A percentile compares a stretch with the other conserved stretches of the same genome.
Evolutionary conservation across 1,140 invertebrate species (phyloP).

Genomic region (Nasonia longicornis): DNA sequence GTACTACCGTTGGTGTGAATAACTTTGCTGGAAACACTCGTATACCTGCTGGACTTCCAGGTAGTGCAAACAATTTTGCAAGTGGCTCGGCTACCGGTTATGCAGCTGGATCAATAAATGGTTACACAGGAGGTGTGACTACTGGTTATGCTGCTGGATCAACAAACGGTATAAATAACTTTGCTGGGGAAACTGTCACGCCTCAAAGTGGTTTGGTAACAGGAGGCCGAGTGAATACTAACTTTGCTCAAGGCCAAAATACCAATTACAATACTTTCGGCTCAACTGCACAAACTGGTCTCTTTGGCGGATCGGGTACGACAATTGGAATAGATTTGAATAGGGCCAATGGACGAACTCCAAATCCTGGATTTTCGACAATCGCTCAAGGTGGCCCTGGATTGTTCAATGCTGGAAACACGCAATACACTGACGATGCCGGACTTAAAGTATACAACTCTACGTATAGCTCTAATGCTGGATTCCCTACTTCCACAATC

Average conservation of each 20-base stretch:
- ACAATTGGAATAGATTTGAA: neutral
- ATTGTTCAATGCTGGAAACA: constrained; percentile 43
- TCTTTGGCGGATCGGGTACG: neutral
- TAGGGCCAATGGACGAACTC: constrained; percentile 13
- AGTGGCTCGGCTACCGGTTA: constrained; percentile 7
- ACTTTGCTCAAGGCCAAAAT: neutral
- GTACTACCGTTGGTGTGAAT: constrained; percentile 4
- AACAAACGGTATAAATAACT: neutral
- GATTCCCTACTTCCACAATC: constrained; percentile 36
- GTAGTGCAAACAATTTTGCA: neutral
- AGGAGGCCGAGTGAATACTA: neutral
- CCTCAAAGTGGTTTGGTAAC: constrained; percentile 1
- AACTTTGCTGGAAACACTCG: neutral
- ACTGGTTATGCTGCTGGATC: constrained; percentile 13
- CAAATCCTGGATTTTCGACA: constrained; percentile 30
- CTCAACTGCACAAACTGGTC: constrained; percentile 1
- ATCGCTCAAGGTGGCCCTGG: constrained; percentile 35
- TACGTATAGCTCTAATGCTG: constrained; percentile 16
- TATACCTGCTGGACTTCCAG: constrained; percentile 32
- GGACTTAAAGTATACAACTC: constrained; percentile 40
- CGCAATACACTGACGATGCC: neutral
- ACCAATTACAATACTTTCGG: constrained; percentile 23
- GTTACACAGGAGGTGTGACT: neutral
- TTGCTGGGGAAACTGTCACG: constrained; percentile 12
- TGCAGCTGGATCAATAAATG: neutral